These are phyloP conservation scores for Agapornis canus DNA, from an alignment of 2,797 vertebrate genomes.

Conservation along the genomic window DNA sequence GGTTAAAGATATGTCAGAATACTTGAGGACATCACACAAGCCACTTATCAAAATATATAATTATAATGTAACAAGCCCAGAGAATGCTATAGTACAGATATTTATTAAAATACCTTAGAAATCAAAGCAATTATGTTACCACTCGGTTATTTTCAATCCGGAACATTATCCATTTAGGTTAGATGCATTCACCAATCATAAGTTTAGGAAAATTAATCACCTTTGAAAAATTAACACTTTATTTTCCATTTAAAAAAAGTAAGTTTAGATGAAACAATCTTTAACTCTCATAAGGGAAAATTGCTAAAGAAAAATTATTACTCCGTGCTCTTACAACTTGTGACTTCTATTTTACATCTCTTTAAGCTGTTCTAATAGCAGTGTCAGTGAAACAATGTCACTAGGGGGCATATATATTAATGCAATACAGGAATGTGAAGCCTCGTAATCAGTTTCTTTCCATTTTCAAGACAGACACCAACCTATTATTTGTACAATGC, in stretches of 20 bases:
- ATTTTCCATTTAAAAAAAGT: not conserved
- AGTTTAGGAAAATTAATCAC: not conserved
- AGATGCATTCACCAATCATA: not conserved
- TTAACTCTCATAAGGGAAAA: not conserved
- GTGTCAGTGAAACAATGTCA: not conserved
- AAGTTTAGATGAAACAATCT: not conserved
- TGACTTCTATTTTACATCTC: not conserved
- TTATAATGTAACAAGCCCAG: not conserved
- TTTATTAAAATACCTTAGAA: not conserved
- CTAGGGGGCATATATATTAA: not conserved
- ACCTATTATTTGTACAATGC: not conserved
- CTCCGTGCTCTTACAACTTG: not conserved
- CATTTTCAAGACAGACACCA: not conserved
- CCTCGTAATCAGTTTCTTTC: not conserved
- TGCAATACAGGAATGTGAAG: not conserved
- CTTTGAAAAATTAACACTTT: not conserved
- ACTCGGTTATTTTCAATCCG: not conserved
- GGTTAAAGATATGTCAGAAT: not conserved
- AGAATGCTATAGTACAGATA: not conserved
- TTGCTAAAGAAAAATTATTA: not conserved
- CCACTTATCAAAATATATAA: not conserved
- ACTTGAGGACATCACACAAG: not conserved
- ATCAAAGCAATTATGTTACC: not conserved
- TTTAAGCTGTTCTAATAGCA: not conserved
- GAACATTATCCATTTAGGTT: not conserved